phyloP scores from a whole-genome alignment of 2,888 invertebrate species.

The Synergus laeviventris region DNA sequence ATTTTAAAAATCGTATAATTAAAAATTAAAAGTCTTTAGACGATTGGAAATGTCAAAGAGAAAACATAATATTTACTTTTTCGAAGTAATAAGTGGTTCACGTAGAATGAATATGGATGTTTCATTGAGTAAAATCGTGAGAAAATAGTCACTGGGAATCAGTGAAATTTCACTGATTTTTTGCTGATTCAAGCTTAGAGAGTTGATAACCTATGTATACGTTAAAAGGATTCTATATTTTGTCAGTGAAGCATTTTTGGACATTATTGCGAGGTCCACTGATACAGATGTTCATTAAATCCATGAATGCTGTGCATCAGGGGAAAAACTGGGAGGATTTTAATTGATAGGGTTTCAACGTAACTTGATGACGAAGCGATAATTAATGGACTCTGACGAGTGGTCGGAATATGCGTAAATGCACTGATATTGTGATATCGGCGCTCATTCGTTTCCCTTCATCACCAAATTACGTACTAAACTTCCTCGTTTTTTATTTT shows the following conservation, averaged over 20 bases:
- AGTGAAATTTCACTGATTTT: too few species aligned
- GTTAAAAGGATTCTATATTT: background rate
- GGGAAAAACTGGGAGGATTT: conserved; percentile 2
- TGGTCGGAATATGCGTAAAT: background rate
- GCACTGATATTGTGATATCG: conserved; percentile 7
- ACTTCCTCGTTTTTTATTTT: background rate
- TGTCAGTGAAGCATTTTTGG: background rate
- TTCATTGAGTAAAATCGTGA: too few species aligned
- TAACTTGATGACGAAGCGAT: conserved; percentile 3
- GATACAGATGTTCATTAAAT: background rate
- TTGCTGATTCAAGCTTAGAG: too few species aligned
- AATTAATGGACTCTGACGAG: conserved; percentile 7
- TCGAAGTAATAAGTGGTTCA: background rate
- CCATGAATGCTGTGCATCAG: background rate
- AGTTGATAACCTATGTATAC: background rate
- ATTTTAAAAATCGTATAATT: too few species aligned
- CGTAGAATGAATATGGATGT: background rate
- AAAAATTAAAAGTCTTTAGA: too few species aligned
- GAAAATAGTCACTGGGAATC: too few species aligned
- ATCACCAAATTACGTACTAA: conserved; percentile 7
- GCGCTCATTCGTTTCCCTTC: conserved; percentile 1
- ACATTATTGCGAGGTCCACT: background rate
- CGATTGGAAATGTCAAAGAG: background rate
- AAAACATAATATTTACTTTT: background rate
- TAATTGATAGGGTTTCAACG: conserved; percentile 7